These are phyloP conservation scores for Amblyraja radiata DNA, from an alignment of 2,797 vertebrate genomes.

Conservation along the genomic window DNA sequence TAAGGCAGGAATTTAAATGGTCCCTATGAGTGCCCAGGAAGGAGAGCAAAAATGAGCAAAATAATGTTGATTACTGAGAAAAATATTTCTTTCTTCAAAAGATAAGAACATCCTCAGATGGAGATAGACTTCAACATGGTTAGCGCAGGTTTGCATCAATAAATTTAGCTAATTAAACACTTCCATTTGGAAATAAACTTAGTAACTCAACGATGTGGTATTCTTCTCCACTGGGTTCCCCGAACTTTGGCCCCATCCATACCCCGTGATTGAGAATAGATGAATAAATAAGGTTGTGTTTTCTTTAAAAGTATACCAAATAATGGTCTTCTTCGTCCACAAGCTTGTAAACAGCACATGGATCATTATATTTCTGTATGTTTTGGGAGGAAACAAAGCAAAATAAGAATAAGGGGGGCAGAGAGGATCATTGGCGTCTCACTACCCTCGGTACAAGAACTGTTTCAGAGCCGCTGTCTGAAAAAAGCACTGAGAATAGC, in stretches of 20 bases:
- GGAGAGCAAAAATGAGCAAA: neutral
- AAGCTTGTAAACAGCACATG: neutral
- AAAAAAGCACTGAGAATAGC: too few species aligned
- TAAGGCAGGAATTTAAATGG: neutral
- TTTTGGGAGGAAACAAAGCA: neutral
- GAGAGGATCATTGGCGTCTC: too few species aligned
- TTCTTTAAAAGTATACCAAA: neutral
- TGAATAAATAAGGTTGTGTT: neutral
- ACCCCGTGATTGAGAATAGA: neutral
- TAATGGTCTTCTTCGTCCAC: neutral
- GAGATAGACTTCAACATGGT: neutral
- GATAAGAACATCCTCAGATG: neutral
- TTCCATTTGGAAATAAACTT: neutral
- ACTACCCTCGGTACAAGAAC: too few species aligned
- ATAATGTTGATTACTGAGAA: neutral
- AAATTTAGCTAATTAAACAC: too few species aligned
- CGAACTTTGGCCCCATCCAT: neutral
- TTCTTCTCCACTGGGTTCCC: neutral
- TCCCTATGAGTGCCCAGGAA: neutral
- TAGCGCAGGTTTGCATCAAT: neutral
- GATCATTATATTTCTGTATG: neutral
- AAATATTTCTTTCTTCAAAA: neutral
- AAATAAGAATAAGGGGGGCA: neutral
- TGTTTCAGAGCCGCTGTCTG: too few species aligned
- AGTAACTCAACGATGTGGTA: neutral